Base-by-base conservation (phyloP, 1,140 invertebrate genomes). In the Ceratina calcarata region DNA sequence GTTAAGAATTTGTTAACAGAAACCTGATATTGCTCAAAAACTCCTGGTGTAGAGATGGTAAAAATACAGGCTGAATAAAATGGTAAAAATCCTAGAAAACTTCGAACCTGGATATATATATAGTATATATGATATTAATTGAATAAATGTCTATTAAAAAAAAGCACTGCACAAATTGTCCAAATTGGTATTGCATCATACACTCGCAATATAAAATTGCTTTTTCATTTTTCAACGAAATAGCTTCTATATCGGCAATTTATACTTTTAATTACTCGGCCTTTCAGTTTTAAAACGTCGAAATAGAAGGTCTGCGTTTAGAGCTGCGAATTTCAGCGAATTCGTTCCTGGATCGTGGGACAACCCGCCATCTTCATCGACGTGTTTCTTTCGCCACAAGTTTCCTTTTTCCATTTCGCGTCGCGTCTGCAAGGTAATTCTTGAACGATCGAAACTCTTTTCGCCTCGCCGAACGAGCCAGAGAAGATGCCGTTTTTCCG, bases 401-500 rank as follows among this genome's bases (percentile, higher is more conserved):
- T 65, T 3, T 13, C 8, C 20, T n/a, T 70, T 55, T 72, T 45
- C 18, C 45, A 7, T n/a, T 15, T 0, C 20, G 12, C 7, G 18
- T n/a, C 20, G 53, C 12, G 18, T 22, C 8, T 58, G 61, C 62
- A 49, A 27, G 15, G 71, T 66, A 82, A 80, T 80, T 80, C 18
- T 65, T 71, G 45, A 55, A 45, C 58, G 57, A 82, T 82, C 64
- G 57, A 68, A 73, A n/a, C 55, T 60, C 51, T 18, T 51, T 61
- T 61, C 75, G 57, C 64, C 12, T 55, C 76, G 51, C 8, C 51
- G 15, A 6, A 67, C 51, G 27, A 16, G 32, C 32, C 53, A 20
- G 15, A 64, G 55, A 61, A 58, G 72, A 74, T 80, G 80, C 58
- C 60, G 65, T 65, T 82, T 82, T 82, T 68, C 65, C 58, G 18